phyloP scores from a whole-genome alignment of 2,797 vertebrate species.

The Enteromius argenteus region DNA sequence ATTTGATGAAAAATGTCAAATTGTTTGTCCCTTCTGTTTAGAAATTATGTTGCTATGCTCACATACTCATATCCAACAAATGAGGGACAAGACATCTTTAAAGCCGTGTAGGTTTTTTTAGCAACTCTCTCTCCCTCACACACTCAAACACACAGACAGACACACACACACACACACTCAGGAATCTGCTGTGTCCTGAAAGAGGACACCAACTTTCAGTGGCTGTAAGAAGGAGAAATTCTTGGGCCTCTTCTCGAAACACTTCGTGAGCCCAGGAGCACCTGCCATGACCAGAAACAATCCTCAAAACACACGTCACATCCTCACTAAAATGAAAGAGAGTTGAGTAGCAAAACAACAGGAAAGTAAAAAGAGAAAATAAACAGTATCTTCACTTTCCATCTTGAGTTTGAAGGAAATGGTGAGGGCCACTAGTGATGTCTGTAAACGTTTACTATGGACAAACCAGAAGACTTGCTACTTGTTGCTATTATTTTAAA shows the following conservation, averaged over 20 bases:
- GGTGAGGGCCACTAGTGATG: background rate
- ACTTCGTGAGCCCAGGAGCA: conserved; percentile 32
- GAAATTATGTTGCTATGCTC: background rate
- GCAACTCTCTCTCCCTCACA: conserved; percentile 18
- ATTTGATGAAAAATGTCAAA: background rate
- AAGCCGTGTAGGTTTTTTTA: conserved; percentile 54
- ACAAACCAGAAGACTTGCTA: background rate
- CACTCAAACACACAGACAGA: conserved; percentile 30
- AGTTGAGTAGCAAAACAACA: background rate
- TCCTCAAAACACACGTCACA: conserved; percentile 11
- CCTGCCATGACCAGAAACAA: conserved; percentile 38
- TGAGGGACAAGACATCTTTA: conserved; percentile 28
- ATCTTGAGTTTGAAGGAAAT: background rate
- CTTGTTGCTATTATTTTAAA: background rate
- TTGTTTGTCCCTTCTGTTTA: background rate
- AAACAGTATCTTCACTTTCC: background rate
- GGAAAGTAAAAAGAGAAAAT: background rate
- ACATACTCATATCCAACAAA: background rate
- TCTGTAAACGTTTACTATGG: background rate
- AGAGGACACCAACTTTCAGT: conserved; percentile 60
- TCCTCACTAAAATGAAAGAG: background rate
- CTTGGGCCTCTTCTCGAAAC: conserved; percentile 52
- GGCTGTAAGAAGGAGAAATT: conserved; percentile 50
- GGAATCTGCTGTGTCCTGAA: conserved; percentile 66
- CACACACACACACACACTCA: conserved; percentile 38